Evolutionary conservation across 2,797 vertebrate genomes (phyloP).

Genomic region (Parotocinclus haroldoi): DNA sequence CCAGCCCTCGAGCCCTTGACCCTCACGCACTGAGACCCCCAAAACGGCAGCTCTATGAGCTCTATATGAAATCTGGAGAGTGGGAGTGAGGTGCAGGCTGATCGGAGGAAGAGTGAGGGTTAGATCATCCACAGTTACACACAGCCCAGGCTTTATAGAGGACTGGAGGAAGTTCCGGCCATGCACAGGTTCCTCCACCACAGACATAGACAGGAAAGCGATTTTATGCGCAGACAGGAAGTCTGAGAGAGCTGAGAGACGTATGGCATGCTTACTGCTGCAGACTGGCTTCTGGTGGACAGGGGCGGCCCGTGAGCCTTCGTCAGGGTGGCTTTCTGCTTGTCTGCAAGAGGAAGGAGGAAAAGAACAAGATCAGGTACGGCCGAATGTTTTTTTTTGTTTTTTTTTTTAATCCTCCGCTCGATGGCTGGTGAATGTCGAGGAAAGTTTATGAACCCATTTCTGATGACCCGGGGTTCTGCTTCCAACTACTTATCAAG

Average conservation of each 20-base stretch:
- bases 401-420: too few species aligned
- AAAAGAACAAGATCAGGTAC: slow-evolving; percentile 15
- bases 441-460: too few species aligned
- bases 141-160: slow-evolving; percentile 31
- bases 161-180: slow-evolving; percentile 44
- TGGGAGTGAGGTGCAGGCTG: slow-evolving; percentile 22
- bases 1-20: too few species aligned
- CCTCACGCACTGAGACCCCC: too few species aligned
- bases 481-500: too few species aligned
- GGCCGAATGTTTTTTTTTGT: too few species aligned
- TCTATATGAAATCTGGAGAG: background rate
- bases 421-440: too few species aligned
- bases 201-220: slow-evolving; percentile 39
- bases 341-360: slow-evolving; percentile 68
- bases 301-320: slow-evolving; percentile 68
- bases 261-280: slow-evolving; percentile 78
- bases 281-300: slow-evolving; percentile 77
- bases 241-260: background rate
- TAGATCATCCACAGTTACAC: slow-evolving; percentile 50
- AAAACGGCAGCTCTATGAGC: too few species aligned
- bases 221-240: slow-evolving; percentile 10
- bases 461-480: too few species aligned
- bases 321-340: slow-evolving; percentile 71
- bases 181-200: slow-evolving; percentile 56
- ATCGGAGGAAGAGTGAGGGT: slow-evolving; percentile 29